Conservation (phyloP, 2,888 invertebrate genomes). For the Plebejus melissa region DNA sequence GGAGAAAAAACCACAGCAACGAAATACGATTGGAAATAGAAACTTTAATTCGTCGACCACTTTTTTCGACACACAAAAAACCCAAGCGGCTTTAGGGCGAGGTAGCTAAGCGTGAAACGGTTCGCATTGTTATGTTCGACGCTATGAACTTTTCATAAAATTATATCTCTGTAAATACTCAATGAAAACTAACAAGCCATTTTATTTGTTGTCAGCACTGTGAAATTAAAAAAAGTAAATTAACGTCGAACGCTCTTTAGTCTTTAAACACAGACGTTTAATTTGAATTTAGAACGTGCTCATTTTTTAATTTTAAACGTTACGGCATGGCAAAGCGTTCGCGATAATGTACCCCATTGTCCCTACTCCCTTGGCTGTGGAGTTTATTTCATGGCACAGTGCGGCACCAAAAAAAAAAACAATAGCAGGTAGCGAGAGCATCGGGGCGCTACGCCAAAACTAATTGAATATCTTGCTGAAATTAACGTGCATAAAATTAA, state of each 20-base stretch:
- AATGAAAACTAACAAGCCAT: slow-evolving; percentile 12
- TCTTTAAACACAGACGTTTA: slow-evolving; percentile 5
- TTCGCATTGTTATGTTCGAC: slow-evolving; percentile 2
- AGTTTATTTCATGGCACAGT: slow-evolving; percentile 25
- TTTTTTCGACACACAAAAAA: slow-evolving; percentile 28
- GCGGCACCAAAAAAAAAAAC: slow-evolving; percentile 31
- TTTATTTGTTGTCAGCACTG: background rate
- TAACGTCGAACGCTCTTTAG: background rate
- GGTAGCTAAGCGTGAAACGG: slow-evolving; percentile 19
- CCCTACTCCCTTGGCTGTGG: background rate
- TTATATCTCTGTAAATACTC: background rate
- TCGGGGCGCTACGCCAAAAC: slow-evolving; percentile 30
- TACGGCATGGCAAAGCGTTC: background rate
- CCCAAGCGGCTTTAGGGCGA: slow-evolving; percentile 21
- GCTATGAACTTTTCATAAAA: slow-evolving; percentile 13
- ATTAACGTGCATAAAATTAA: slow-evolving; percentile 38
- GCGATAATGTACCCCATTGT: slow-evolving; percentile 15
- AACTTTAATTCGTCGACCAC: slow-evolving; percentile 25
- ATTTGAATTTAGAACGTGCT: background rate
- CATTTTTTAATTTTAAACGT: slow-evolving; percentile 9
- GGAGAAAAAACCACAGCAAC: slow-evolving; percentile 35
- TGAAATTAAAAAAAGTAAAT: background rate
- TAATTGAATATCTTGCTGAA: slow-evolving; percentile 37
- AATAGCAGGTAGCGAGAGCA: slow-evolving; percentile 37
- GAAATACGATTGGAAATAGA: slow-evolving; percentile 34